Evolutionary conservation across 2,113 vertebrate genomes (phyloP).

Genomic region (Eurypyga helias): DNA sequence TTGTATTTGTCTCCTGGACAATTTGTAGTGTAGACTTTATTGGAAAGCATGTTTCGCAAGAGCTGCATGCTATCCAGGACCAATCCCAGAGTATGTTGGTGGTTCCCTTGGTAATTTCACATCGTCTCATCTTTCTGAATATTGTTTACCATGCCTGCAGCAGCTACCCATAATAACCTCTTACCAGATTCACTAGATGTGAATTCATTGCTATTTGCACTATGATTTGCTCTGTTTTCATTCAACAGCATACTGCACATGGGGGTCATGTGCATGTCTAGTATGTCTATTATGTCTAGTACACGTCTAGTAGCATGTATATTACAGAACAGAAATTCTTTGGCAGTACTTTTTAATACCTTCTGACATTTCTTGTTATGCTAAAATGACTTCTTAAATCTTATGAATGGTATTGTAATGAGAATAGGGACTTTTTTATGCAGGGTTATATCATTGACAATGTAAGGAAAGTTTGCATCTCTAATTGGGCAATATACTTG

Average conservation of each 20-base stretch:
- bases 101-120: background rate
- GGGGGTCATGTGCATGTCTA: background rate
- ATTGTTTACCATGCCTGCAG: background rate
- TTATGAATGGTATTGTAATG: background rate
- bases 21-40: background rate
- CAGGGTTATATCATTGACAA: background rate
- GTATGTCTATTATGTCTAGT: background rate
- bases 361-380: background rate
- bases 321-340: background rate
- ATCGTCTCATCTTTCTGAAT: background rate
- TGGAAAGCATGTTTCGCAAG: background rate
- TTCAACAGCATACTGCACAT: background rate
- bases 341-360: fast-evolving
- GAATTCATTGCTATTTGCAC: background rate
- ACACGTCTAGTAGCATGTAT: fast-evolving
- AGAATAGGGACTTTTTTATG: background rate
- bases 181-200: background rate
- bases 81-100: background rate
- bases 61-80: background rate
- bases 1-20: background rate
- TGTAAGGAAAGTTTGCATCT: background rate
- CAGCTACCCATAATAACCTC: background rate
- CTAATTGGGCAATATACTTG: background rate
- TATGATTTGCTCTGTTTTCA: background rate
- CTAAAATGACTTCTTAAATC: background rate